Percentiles rank a stretch among this genome's conserved stretches.
Evolutionary conservation across 2,797 vertebrate genomes (phyloP).

Genomic region (Microhierax caerulescens): DNA sequence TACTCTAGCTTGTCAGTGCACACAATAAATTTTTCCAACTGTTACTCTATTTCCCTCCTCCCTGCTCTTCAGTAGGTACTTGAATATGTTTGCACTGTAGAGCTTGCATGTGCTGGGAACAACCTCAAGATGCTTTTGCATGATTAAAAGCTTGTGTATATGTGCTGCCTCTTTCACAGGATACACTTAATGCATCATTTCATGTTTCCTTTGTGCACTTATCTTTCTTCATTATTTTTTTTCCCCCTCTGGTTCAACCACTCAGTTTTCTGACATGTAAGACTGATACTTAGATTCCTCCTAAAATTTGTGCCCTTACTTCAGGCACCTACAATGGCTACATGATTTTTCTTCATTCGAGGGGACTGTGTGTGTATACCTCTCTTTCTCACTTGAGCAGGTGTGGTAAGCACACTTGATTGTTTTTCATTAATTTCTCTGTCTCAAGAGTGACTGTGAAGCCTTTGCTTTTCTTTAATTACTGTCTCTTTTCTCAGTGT

Average conservation of each 20-base stretch:
- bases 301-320: background rate
- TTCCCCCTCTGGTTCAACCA: background rate
- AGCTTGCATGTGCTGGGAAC: background rate
- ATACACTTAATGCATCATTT: background rate
- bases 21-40: background rate
- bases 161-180: background rate
- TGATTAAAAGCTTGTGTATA: background rate
- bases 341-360: background rate
- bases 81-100: background rate
- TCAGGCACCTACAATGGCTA: background rate
- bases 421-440: background rate
- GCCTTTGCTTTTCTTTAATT: background rate
- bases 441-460: background rate
- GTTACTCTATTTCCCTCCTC: no score
- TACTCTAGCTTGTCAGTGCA: background rate
- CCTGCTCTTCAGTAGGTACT: background rate
- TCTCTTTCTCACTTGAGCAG: background rate
- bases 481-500: background rate
- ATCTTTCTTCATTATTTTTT: background rate
- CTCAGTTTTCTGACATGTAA: background rate
- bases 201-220: background rate
- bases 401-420: background rate
- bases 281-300: background rate
- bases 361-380: no score
- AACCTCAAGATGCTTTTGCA: background rate